phyloP scores from a whole-genome alignment of 2,113 vertebrate species.

The Vireo altiloquus region DNA sequence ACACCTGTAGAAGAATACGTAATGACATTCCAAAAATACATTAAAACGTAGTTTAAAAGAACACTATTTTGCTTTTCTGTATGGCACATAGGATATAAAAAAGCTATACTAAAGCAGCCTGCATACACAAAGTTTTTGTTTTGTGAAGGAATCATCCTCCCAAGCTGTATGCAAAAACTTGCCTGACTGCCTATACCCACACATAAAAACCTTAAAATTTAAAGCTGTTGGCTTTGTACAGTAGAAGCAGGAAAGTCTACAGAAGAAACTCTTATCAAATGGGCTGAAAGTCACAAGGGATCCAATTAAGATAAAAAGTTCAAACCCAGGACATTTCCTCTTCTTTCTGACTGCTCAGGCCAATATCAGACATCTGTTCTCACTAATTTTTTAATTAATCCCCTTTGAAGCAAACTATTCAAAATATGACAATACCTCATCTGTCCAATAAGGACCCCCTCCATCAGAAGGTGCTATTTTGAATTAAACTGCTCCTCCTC shows the following conservation, averaged over 20 bases:
- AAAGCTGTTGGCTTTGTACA: not conserved
- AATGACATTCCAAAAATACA: not conserved
- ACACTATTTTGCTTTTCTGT: not conserved
- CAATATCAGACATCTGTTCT: not conserved
- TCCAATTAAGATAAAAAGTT: constrained; percentile 25
- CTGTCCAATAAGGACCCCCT: not conserved
- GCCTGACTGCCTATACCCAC: not conserved
- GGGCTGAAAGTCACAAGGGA: not conserved
- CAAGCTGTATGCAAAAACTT: not conserved
- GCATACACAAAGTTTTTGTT: not conserved
- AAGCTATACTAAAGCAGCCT: not conserved
- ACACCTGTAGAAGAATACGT: not conserved
- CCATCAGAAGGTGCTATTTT: not conserved
- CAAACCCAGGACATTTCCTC: constrained; percentile 8
- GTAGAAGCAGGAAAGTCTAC: not conserved
- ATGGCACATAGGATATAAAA: not conserved
- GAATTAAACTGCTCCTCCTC: not conserved
- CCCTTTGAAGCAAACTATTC: not conserved
- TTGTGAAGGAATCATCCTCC: not conserved
- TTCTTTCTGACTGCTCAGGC: not conserved
- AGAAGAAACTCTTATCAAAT: not conserved
- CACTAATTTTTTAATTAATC: constrained; percentile 3
- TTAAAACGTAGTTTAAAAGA: not conserved
- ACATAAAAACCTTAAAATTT: not conserved
- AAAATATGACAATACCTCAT: not conserved